These are phyloP conservation scores for Copsychus sechellarum DNA, from an alignment of 2,113 vertebrate genomes.

Conservation along the genomic window DNA sequence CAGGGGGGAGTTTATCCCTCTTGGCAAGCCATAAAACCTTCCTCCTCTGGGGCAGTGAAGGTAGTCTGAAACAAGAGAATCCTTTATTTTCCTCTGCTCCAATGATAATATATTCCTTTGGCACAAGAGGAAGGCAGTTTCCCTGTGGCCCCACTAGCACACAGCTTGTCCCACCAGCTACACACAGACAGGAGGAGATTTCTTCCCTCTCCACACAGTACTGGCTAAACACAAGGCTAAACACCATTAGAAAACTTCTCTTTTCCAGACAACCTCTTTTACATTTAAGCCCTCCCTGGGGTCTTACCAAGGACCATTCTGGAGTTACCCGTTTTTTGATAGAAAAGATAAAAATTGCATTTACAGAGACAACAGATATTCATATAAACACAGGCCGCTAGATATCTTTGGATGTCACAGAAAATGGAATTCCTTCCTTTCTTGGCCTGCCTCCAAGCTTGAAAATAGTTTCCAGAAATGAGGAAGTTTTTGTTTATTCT, in stretches of 20 bases:
- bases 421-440: background rate
- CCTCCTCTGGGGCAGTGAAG: background rate
- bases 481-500: background rate
- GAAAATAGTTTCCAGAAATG: background rate
- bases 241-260: background rate
- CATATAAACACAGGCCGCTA: background rate
- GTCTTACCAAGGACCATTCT: background rate
- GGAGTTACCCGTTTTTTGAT: background rate
- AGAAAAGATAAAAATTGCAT: background rate
- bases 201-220: background rate
- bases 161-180: rapidly evolving
- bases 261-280: background rate
- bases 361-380: background rate
- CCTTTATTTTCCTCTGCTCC: background rate
- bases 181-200: background rate
- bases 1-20: background rate
- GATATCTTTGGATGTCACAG: background rate
- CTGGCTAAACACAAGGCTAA: background rate
- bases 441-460: background rate
- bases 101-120: background rate
- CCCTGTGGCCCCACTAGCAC: background rate
- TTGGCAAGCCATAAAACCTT: background rate
- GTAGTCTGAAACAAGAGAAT: background rate
- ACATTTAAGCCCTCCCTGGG: background rate
- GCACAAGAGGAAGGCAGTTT: background rate